A percentile compares a stretch with the other conserved stretches of the same genome.
Evolutionary conservation across 2,888 invertebrate genomes (phyloP).

Genomic region (Cheilosia pagana): DNA sequence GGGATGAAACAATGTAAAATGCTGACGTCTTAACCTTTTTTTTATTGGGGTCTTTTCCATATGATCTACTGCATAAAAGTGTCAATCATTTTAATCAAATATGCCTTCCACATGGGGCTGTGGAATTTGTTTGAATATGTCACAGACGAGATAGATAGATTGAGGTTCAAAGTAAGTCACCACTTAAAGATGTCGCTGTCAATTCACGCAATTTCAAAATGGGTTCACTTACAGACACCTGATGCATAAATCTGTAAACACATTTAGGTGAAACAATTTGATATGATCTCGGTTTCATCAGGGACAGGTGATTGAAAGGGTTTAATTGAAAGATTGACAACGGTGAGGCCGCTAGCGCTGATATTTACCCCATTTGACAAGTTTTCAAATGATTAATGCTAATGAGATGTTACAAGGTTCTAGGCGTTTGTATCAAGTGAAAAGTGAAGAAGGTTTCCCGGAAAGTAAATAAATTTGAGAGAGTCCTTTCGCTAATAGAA

Average conservation of each 20-base stretch:
- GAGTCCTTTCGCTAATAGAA: too few species aligned
- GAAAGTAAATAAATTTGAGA: too few species aligned
- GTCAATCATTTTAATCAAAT: not conserved
- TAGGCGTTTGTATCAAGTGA: too few species aligned
- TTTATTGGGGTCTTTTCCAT: not conserved
- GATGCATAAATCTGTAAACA: not conserved
- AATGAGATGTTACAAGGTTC: too few species aligned
- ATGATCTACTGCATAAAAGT: not conserved
- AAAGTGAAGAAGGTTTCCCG: too few species aligned
- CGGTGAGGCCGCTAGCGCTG: too few species aligned
- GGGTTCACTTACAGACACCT: not conserved
- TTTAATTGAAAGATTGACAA: not conserved
- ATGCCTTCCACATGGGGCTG: not conserved
- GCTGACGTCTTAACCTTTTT: not conserved
- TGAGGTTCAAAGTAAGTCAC: not conserved
- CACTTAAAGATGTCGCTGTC: not conserved
- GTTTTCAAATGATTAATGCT: too few species aligned
- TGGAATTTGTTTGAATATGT: not conserved
- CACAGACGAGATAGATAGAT: not conserved
- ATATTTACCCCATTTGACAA: not conserved
- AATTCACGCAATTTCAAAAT: not conserved
- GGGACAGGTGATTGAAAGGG: not conserved
- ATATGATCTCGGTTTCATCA: not conserved
- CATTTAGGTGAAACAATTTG: not conserved
- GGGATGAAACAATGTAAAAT: conserved; percentile 10